Percentiles rank a stretch among this genome's conserved stretches.
Conservation (phyloP, 2,113 vertebrate genomes). For the Centropus bengalensis region DNA sequence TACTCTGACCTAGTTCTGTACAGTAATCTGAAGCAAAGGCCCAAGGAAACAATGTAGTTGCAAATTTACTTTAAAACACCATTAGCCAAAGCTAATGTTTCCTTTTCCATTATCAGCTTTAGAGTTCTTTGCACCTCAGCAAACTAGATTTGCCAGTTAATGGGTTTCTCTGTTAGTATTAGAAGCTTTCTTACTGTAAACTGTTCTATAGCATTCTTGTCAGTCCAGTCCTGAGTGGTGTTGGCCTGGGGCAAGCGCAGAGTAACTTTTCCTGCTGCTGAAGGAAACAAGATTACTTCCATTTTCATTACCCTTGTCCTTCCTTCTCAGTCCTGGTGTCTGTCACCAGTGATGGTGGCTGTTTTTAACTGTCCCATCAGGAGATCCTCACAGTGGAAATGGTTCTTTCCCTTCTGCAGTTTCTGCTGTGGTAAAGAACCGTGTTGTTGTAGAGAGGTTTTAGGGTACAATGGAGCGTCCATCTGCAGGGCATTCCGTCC, state of each 20-base stretch:
- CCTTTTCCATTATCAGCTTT: conserved; percentile 13
- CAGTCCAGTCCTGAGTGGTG: neutral
- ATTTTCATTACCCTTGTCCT: neutral
- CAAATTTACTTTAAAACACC: conserved; percentile 36
- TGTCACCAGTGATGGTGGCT: neutral
- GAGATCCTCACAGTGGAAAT: neutral
- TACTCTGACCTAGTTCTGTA: conserved; percentile 9
- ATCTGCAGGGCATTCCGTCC: neutral
- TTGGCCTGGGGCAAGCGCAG: neutral
- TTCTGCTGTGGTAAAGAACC: neutral
- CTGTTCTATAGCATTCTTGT: neutral
- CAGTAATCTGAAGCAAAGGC: neutral
- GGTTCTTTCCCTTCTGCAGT: neutral
- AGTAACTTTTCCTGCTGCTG: neutral
- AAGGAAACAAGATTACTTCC: neutral
- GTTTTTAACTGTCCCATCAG: neutral
- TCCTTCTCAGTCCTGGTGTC: neutral
- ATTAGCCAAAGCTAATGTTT: conserved; percentile 22
- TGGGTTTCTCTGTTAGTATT: conserved; percentile 1
- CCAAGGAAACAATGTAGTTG: neutral
- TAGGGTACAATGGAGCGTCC: neutral
- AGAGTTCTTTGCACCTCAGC: neutral
- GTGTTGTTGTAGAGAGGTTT: neutral
- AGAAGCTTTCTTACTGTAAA: conserved; percentile 9
- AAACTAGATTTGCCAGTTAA: neutral